phyloP scores from a whole-genome alignment of 2,113 vertebrate genomes.

The Microtus oregoni region DNA sequence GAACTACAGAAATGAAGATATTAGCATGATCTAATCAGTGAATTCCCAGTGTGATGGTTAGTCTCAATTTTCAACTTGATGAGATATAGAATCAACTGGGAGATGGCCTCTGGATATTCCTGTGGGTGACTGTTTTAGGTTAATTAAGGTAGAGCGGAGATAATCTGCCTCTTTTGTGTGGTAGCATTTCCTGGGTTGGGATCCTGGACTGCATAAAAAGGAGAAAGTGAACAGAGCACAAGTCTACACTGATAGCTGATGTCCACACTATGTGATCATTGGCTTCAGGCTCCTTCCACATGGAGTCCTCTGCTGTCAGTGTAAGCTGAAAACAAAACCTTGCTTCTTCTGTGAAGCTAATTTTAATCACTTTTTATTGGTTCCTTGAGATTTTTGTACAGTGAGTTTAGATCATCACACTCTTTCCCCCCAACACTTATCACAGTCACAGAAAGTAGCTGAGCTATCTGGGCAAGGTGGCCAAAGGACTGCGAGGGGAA shows the following conservation, averaged over 20 bases:
- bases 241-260: too few species aligned
- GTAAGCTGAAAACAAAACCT: not conserved
- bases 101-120: not conserved
- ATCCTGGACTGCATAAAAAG: not conserved
- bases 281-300: not conserved
- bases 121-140: not conserved
- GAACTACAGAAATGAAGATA: slow-evolving; percentile 21
- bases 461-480: not conserved
- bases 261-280: not conserved
- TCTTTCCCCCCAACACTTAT: not conserved
- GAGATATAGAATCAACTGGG: not conserved
- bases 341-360: not conserved
- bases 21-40: not conserved
- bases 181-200: not conserved
- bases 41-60: not conserved
- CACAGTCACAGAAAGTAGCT: not conserved
- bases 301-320: too few species aligned
- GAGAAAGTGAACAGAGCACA: not conserved
- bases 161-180: too few species aligned
- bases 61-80: not conserved
- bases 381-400: not conserved
- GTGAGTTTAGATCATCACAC: not conserved
- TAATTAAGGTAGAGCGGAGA: not conserved
- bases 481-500: not conserved
- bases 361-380: not conserved